Percentiles rank a stretch among this genome's conserved stretches.
Conservation (phyloP, 2,113 vertebrate genomes). For the Zosterops japonicus region DNA sequence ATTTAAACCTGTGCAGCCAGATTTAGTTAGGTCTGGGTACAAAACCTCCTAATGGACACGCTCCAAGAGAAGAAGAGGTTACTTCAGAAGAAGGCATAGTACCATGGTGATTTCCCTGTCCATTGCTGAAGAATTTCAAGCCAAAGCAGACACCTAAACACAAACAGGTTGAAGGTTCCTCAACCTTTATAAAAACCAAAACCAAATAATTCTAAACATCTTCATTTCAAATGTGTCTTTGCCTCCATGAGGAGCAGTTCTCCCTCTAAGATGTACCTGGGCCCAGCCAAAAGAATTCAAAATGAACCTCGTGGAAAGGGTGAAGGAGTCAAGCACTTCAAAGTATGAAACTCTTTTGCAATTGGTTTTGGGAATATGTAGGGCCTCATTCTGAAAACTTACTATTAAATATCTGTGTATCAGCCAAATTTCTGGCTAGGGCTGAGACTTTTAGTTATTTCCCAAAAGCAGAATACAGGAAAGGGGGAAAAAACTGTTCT, state of each 20-base stretch:
- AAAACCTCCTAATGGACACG: accelerated
- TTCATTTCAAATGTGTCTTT: neutral
- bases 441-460: neutral
- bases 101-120: neutral
- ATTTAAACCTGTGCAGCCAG: neutral
- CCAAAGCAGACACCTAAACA: neutral
- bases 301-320: neutral
- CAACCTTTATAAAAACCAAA: neutral
- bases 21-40: neutral
- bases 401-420: neutral
- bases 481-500: neutral
- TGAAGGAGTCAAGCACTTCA: neutral
- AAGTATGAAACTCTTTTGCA: neutral
- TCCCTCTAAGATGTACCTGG: neutral
- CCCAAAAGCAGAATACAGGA: neutral
- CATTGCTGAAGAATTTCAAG: neutral
- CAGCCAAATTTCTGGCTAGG: neutral
- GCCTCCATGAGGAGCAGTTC: neutral
- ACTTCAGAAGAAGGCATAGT: accelerated
- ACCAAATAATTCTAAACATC: neutral
- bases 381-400: neutral
- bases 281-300: neutral
- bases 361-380: neutral
- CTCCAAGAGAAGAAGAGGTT: neutral
- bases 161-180: neutral